Conservation (phyloP, 2,113 vertebrate species). For the Galemys pyrenaicus region DNA sequence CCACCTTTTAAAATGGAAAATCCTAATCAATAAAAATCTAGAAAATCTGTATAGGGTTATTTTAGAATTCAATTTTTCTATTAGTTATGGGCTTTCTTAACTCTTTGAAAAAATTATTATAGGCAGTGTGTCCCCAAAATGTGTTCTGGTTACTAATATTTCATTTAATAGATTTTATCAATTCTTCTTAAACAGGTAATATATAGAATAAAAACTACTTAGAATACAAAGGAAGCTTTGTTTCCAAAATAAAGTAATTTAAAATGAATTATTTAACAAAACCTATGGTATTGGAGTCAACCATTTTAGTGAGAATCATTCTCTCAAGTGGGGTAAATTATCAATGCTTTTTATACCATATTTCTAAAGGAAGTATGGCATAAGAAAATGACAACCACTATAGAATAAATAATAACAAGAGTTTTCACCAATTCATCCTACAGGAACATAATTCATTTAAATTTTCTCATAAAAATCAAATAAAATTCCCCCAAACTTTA, state of each 20-base stretch:
- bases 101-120: not conserved
- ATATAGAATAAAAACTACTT: not conserved
- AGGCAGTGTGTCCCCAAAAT: too few species aligned
- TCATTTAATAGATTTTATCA: not conserved
- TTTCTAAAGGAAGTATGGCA: not conserved
- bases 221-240: not conserved
- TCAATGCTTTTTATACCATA: not conserved
- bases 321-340: not conserved
- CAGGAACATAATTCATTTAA: not conserved
- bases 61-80: not conserved
- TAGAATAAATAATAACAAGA: not conserved
- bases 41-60: not conserved
- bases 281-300: not conserved
- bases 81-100: not conserved
- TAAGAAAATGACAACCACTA: not conserved
- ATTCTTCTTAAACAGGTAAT: not conserved
- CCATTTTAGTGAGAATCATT: not conserved
- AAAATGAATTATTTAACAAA: conserved; percentile 34
- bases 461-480: not conserved
- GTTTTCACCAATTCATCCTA: not conserved
- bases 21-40: not conserved
- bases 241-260: conserved; percentile 7
- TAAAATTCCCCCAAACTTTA: not conserved
- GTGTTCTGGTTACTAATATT: not conserved
- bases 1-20: not conserved